These are phyloP conservation scores for Cossypha heuglini DNA, from an alignment of 2,797 vertebrate species.

Conservation along the genomic window DNA sequence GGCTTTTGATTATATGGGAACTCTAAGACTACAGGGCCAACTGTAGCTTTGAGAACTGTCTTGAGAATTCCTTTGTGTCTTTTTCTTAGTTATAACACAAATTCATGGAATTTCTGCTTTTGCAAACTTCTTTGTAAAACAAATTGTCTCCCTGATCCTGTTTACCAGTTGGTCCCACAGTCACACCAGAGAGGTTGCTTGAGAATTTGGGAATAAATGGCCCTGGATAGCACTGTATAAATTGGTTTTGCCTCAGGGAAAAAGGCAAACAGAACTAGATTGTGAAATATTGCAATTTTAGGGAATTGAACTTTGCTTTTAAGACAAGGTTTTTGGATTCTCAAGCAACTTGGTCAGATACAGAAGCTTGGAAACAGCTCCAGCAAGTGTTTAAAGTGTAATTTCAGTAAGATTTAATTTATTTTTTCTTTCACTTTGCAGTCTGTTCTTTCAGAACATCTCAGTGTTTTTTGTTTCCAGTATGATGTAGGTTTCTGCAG, in stretches of 20 bases:
- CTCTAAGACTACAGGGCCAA: not conserved
- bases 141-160: not conserved
- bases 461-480: not conserved
- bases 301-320: not conserved
- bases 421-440: not conserved
- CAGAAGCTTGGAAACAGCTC: not conserved
- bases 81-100: not conserved
- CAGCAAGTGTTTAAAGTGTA: not conserved
- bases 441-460: not conserved
- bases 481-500: not conserved
- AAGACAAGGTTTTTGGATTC: not conserved
- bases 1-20: not conserved
- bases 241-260: not conserved
- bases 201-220: not conserved
- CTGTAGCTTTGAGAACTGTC: not conserved
- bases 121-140: not conserved
- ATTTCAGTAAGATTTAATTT: not conserved
- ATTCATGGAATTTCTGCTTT: not conserved
- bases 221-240: not conserved
- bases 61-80: not conserved
- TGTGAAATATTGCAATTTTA: not conserved
- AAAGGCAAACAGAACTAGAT: not conserved
- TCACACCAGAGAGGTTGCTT: not conserved
- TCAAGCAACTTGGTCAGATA: not conserved
- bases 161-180: not conserved